Conservation (phyloP, 2,797 vertebrate genomes). For the Phrynocephalus forsythii region DNA sequence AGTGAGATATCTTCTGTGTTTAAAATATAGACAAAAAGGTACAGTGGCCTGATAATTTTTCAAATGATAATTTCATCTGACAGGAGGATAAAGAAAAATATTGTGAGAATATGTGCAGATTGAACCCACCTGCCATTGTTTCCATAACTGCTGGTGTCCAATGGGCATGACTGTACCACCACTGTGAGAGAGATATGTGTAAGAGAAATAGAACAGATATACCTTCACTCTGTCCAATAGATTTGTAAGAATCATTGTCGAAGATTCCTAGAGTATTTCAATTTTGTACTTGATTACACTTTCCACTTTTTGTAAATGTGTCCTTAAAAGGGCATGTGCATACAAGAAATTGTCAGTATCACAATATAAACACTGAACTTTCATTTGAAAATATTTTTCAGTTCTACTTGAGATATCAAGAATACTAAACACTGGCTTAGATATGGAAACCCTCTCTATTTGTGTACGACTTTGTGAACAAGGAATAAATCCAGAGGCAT, state of each 20-base stretch:
- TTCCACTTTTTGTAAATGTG: neutral
- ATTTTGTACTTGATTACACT: neutral
- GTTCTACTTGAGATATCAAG: conserved; percentile 96
- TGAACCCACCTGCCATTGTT: neutral
- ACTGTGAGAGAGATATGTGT: neutral
- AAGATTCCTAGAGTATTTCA: neutral
- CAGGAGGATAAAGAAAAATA: no score
- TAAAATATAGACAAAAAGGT: neutral
- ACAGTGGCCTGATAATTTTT: neutral
- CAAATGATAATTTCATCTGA: neutral
- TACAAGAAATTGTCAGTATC: neutral
- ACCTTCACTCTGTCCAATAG: neutral
- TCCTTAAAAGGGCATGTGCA: neutral
- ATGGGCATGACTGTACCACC: neutral
- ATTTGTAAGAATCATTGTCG: neutral
- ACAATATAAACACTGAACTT: neutral
- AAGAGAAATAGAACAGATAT: neutral
- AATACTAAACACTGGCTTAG: conserved; percentile 95
- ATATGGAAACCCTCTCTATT: conserved; percentile 97
- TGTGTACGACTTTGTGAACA: conserved; percentile 97
- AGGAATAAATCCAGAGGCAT: conserved; percentile 97
- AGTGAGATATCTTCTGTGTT: neutral
- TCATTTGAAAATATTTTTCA: conserved; percentile 68
- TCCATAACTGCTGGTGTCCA: neutral
- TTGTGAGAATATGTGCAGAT: neutral